Evolutionary conservation across 2,888 invertebrate species (phyloP).

Genomic region (Shargacucullia verbasci): DNA sequence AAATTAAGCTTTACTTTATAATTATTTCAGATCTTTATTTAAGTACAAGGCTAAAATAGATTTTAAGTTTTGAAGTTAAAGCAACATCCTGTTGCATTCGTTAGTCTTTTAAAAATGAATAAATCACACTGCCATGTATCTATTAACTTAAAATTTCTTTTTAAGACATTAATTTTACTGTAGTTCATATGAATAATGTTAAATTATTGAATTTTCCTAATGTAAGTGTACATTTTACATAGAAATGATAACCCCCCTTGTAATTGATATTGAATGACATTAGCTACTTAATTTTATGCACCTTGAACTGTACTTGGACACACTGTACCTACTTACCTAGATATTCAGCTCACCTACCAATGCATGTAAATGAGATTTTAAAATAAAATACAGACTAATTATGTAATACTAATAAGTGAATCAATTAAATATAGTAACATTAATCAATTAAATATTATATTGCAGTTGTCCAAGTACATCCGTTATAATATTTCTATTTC

Average conservation of each 20-base stretch:
- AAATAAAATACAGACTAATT: constrained; percentile 4
- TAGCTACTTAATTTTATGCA: constrained; percentile 71
- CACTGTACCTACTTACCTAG: constrained; percentile 24
- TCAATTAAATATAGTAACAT: not conserved
- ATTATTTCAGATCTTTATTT: constrained; percentile 27
- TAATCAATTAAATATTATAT: constrained; percentile 11
- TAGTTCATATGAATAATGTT: constrained; percentile 46
- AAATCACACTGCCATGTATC: constrained; percentile 64
- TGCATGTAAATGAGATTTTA: constrained; percentile 7
- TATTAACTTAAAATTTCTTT: constrained; percentile 47
- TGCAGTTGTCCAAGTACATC: constrained; percentile 69
- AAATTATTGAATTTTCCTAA: constrained; percentile 71
- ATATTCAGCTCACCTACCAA: constrained; percentile 10
- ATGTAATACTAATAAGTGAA: constrained; percentile 10
- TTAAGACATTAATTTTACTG: constrained; percentile 50
- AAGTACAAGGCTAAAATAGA: constrained; percentile 42
- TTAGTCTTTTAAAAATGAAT: constrained; percentile 37
- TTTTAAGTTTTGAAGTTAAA: constrained; percentile 26
- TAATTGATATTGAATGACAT: constrained; percentile 59
- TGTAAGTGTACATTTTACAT: constrained; percentile 76
- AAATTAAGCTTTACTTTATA: constrained; percentile 42
- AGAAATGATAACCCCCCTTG: constrained; percentile 66
- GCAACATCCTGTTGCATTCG: constrained; percentile 15
- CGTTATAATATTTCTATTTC: constrained; percentile 74
- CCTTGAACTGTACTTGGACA: constrained; percentile 64